Percentiles rank a stretch among this genome's conserved stretches.
phyloP scores from a whole-genome alignment of 1,140 invertebrate species.

The Caerostris darwini region DNA sequence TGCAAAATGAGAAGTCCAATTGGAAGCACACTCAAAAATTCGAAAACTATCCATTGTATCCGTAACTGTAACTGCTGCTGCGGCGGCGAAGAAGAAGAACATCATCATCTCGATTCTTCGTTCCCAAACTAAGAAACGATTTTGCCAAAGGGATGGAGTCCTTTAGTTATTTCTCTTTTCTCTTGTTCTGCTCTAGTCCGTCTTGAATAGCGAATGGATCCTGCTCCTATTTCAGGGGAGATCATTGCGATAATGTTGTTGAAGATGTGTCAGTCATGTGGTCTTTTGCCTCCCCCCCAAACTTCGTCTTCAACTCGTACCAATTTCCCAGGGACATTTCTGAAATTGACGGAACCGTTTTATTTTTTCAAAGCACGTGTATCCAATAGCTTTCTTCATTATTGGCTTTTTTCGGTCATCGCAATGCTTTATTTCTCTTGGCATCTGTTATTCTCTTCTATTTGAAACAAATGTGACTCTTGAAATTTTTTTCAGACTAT shows the following conservation, averaged over 20 bases:
- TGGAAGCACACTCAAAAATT: neutral
- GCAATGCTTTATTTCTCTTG: neutral
- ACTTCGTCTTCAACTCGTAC: constrained; percentile 48
- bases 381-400: constrained; percentile 27
- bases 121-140: constrained; percentile 11
- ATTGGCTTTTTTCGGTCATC: too few species aligned
- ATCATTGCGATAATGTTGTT: constrained; percentile 46
- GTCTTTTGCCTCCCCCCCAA: neutral
- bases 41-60: neutral
- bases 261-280: constrained; percentile 49
- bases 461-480: constrained; percentile 1
- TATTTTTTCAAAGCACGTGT: constrained; percentile 50
- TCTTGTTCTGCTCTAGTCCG: too few species aligned
- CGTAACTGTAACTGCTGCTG: neutral
- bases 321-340: constrained; percentile 62
- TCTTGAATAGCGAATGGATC: constrained; percentile 25
- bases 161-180: neutral
- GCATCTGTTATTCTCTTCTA: neutral
- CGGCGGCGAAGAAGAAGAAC: neutral
- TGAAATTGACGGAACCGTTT: constrained; percentile 61
- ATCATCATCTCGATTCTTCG: constrained; percentile 8
- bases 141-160: neutral
- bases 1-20: neutral
- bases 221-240: constrained; percentile 14
- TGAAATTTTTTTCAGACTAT: too few species aligned